Evolutionary conservation across 2,888 invertebrate species (phyloP), one percentile per base, ranked within the genome.

Genomic region (Pterostichus madidus): DNA sequence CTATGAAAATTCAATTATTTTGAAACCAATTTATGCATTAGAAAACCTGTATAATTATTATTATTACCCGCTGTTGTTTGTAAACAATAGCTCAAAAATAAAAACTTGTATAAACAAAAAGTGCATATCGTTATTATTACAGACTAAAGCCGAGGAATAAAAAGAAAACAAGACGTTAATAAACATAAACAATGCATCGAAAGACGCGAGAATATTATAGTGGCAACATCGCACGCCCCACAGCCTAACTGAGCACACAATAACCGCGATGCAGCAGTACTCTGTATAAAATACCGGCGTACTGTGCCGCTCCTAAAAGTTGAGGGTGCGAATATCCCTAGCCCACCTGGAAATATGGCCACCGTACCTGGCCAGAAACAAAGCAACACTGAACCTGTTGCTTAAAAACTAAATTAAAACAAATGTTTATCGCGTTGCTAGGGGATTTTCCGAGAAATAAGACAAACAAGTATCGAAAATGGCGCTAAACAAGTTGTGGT

Each of bases 331-430:
- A 49, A 75, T 49, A 84, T 84, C 85, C 85, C 85, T 85, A 84
- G 85, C 86, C 87, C 87, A 88, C 87, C 88, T 88, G 87, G 87
- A 88, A 87, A 92, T 91, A 91, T 92, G 92, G 92, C 92, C 90
- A 91, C 91, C 91, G 90, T 92, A 92, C 92, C 92, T 92, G 92
- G 91, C 91, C 91, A 91, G 91, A 91, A 91, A 92, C 91, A 91
- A 87, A 87, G 85, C 85, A 84, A 80, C 85, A 91, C 90, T 91
- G 91, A 90, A 92, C 92, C 92, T 92, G 92, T 92, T 92, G 92
- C 92, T 86, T 89, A 87, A 87, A 84, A 84, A 84, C 83, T 39
- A 64, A 84, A 85, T 83, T 83, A 84, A 82, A 83, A 78, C 75
- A 83, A 83, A 73, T 39, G 7, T 15, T 52, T 44, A 5, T 82